Evolutionary conservation across 2,888 invertebrate species (phyloP).

Genomic region (Subacronicta megacephala): DNA sequence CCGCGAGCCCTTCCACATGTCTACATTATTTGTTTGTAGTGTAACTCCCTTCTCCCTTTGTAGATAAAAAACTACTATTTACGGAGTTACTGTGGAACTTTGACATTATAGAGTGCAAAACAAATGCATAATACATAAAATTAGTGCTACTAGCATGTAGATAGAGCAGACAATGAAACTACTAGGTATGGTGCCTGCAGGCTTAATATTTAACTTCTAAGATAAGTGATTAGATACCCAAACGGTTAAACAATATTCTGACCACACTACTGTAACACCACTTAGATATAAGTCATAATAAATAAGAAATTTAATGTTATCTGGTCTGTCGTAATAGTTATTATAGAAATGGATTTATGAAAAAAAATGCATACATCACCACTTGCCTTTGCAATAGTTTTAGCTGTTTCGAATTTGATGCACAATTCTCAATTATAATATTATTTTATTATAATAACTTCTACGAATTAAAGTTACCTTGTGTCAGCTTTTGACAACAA

Average conservation of each 20-base stretch:
- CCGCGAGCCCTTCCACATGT: conserved; percentile 62
- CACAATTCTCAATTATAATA: conserved; percentile 77
- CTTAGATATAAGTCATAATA: conserved; percentile 73
- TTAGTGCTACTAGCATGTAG: conserved; percentile 82
- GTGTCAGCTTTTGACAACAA: conserved; percentile 66
- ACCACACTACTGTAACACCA: conserved; percentile 83
- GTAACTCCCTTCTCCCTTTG: conserved; percentile 74
- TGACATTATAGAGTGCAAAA: conserved; percentile 71
- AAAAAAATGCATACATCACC: conserved; percentile 81
- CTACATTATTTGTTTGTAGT: conserved; percentile 72
- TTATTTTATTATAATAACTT: conserved; percentile 66
- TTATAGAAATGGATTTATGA: conserved; percentile 59
- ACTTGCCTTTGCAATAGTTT: conserved; percentile 85
- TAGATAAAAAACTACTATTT: conserved; percentile 75
- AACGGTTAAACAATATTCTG: conserved; percentile 64
- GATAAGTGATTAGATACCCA: conserved; percentile 67
- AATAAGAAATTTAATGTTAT: conserved; percentile 59
- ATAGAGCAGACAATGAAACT: conserved; percentile 73
- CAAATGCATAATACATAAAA: conserved; percentile 82
- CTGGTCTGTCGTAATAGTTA: conserved; percentile 70
- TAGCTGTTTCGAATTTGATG: conserved; percentile 79
- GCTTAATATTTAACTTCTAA: conserved; percentile 62
- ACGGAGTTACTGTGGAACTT: conserved; percentile 76
- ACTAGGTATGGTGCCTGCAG: conserved; percentile 69
- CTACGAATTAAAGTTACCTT: conserved; percentile 82